These are phyloP conservation scores for Cololabis saira DNA, from an alignment of 2,113 vertebrate species.

Conservation along the genomic window DNA sequence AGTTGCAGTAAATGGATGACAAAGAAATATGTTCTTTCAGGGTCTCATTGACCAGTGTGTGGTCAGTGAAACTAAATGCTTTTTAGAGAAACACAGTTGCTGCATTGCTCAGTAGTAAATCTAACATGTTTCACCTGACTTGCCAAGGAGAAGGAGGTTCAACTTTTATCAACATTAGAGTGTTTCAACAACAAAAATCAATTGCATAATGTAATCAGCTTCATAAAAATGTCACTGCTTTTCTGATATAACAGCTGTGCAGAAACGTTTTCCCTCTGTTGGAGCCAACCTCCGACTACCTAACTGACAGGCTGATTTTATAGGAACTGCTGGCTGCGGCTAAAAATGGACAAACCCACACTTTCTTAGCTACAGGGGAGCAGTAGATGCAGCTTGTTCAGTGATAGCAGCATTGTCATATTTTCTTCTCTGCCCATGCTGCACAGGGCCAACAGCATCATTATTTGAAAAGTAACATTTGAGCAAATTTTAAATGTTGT, in stretches of 20 bases:
- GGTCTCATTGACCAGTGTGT: no score
- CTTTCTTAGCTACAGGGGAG: background rate
- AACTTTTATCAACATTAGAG: background rate
- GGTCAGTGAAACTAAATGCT: no score
- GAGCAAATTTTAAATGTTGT: no score
- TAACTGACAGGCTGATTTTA: slow-evolving; percentile 26
- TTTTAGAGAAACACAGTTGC: no score
- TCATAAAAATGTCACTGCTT: slow-evolving; percentile 2
- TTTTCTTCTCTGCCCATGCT: background rate
- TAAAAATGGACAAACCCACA: slow-evolving; percentile 8
- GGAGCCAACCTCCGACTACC: background rate
- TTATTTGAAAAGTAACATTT: slow-evolving; percentile 22
- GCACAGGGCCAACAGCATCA: background rate
- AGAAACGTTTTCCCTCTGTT: slow-evolving; percentile 13
- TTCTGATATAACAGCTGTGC: slow-evolving; percentile 11
- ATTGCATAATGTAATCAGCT: slow-evolving; percentile 10
- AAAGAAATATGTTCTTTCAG: no score
- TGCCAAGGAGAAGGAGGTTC: no score
- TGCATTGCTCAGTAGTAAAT: no score
- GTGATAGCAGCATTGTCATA: slow-evolving; percentile 3
- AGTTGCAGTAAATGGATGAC: no score
- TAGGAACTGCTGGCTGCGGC: slow-evolving; percentile 18
- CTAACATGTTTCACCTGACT: no score
- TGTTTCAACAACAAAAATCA: background rate
- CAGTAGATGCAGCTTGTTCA: slow-evolving; percentile 1